These are phyloP conservation scores for Pharmacophagus antenor DNA, from an alignment of 2,888 invertebrate genomes.

Conservation along the genomic window DNA sequence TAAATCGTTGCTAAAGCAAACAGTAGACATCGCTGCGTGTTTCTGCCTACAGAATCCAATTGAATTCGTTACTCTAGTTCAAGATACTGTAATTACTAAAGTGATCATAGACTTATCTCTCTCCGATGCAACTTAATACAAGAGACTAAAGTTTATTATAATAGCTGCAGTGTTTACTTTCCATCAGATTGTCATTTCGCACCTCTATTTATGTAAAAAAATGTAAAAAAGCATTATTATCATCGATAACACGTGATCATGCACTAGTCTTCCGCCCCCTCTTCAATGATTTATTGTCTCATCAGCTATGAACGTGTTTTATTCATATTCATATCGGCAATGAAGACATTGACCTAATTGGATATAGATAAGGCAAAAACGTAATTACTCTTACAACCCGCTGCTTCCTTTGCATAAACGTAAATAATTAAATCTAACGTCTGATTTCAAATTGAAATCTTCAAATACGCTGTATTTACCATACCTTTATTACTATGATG, in stretches of 20 bases:
- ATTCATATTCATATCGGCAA: slow-evolving; percentile 56
- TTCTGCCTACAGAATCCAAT: too few relatives aligned
- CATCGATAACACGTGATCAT: neutral
- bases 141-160: too few relatives aligned
- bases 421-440: neutral
- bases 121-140: too few relatives aligned
- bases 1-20: too few relatives aligned
- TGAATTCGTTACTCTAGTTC: too few relatives aligned
- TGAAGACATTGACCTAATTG: slow-evolving; percentile 50
- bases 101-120: too few relatives aligned
- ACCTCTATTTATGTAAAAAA: neutral
- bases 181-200: neutral
- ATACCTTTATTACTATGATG: too few relatives aligned
- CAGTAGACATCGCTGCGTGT: too few relatives aligned
- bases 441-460: neutral
- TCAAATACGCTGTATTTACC: too few relatives aligned
- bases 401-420: neutral
- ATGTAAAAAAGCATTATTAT: neutral
- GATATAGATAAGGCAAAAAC: slow-evolving; percentile 44
- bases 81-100: too few relatives aligned
- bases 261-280: slow-evolving; percentile 38
- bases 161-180: too few relatives aligned
- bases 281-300: slow-evolving; percentile 55
- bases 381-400: slow-evolving; percentile 11
- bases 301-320: slow-evolving; percentile 53